phyloP scores from a whole-genome alignment of 1,140 invertebrate genomes.

The Phthorimaea operculella region DNA sequence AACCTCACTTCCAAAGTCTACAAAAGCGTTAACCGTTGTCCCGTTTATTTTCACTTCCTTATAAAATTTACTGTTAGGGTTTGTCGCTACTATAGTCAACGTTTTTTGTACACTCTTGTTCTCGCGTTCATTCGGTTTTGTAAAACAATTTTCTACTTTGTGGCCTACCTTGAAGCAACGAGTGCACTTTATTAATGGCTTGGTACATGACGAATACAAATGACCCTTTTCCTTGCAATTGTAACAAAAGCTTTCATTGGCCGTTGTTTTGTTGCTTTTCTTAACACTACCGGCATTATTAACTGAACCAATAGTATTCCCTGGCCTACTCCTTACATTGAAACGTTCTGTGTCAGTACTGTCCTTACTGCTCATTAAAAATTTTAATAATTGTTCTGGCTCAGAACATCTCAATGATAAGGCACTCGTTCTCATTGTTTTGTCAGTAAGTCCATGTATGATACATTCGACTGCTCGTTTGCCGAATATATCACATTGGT shows the following conservation, averaged over 20 bases:
- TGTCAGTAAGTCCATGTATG: conserved; percentile 12
- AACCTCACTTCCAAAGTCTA: too few species aligned
- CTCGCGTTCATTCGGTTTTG: too few species aligned
- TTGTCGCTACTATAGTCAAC: too few species aligned
- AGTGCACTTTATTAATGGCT: too few species aligned
- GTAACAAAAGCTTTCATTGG: neutral
- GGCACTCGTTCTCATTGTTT: conserved; percentile 10
- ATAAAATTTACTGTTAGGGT: too few species aligned
- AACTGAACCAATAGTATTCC: neutral
- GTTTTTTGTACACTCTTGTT: too few species aligned
- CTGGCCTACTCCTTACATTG: neutral
- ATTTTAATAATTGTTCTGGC: conserved; percentile 12
- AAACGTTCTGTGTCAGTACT: neutral
- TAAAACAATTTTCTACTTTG: too few species aligned
- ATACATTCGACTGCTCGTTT: conserved; percentile 14
- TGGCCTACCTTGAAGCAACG: too few species aligned
- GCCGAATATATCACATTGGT: conserved; percentile 1
- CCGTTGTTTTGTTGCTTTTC: neutral
- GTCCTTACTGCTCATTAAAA: conserved; percentile 8
- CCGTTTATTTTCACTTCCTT: too few species aligned
- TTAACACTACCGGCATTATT: neutral
- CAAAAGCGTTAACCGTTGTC: too few species aligned
- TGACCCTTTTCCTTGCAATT: neutral
- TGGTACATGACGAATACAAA: too few species aligned
- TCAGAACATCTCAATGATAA: conserved; percentile 8